A percentile compares a stretch with the other conserved stretches of the same genome.
Evolutionary conservation across 2,797 vertebrate species (phyloP).

Genomic region (Chaetodon trifasciatus): DNA sequence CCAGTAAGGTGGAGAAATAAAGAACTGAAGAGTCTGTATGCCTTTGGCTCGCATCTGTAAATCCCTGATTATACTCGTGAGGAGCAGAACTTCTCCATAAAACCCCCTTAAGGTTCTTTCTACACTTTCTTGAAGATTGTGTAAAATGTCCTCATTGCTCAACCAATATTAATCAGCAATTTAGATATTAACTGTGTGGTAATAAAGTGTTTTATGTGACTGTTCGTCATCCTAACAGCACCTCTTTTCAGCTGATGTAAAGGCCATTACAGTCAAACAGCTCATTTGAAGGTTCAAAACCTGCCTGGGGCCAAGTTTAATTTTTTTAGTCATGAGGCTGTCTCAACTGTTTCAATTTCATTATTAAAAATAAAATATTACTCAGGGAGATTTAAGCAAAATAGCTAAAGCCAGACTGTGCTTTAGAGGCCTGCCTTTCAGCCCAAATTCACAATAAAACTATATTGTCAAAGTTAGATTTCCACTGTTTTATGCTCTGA

Average conservation of each 20-base stretch:
- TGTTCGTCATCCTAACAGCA: background rate
- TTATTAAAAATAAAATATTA: background rate
- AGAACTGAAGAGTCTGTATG: background rate
- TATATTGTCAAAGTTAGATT: background rate
- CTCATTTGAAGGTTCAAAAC: background rate
- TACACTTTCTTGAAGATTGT: background rate
- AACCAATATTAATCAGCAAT: background rate
- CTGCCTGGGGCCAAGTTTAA: background rate
- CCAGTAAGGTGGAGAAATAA: background rate
- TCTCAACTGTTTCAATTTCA: background rate
- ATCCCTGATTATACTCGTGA: slow-evolving; percentile 53
- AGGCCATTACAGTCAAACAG: slow-evolving; percentile 1
- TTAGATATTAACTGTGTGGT: background rate
- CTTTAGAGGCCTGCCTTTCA: background rate
- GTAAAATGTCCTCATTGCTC: background rate
- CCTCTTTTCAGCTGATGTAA: background rate
- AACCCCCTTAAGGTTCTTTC: background rate
- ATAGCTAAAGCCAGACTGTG: background rate
- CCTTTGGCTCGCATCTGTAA: slow-evolving; percentile 17
- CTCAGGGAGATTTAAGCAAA: background rate
- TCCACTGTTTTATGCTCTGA: background rate
- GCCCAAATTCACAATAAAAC: slow-evolving; percentile 3
- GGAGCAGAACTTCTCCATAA: slow-evolving; percentile 42
- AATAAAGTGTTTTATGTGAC: background rate
- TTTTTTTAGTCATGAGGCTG: background rate